These are phyloP conservation scores for Falcunculus frontatus DNA, from an alignment of 2,113 vertebrate species.

Conservation along the genomic window DNA sequence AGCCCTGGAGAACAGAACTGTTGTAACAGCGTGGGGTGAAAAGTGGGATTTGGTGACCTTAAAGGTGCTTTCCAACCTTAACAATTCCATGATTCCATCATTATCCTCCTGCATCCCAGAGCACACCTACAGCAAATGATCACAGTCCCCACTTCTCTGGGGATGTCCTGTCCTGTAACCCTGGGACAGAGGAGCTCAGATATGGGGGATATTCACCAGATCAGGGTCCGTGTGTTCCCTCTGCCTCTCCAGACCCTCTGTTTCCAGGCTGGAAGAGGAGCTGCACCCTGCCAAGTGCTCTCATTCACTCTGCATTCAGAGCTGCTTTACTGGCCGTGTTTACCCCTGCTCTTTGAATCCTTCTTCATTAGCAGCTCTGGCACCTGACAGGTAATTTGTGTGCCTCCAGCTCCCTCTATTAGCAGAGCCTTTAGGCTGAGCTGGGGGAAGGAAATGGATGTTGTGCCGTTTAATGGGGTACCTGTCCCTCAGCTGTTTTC, in stretches of 20 bases:
- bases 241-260: background rate
- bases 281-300: background rate
- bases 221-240: background rate
- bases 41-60: background rate
- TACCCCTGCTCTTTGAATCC: background rate
- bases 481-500: background rate
- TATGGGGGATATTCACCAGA: background rate
- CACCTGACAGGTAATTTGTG: slow-evolving; percentile 49
- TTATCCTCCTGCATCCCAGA: background rate
- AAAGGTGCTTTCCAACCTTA: background rate
- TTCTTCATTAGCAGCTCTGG: slow-evolving; percentile 36
- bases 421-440: background rate
- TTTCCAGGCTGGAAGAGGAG: background rate
- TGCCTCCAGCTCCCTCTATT: slow-evolving; percentile 15
- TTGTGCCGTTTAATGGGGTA: background rate
- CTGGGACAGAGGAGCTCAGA: background rate
- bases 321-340: background rate
- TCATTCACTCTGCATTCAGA: background rate
- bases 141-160: background rate
- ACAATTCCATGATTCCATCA: background rate
- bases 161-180: background rate
- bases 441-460: background rate
- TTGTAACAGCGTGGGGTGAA: background rate
- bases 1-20: background rate
- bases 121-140: background rate